phyloP scores from a whole-genome alignment of 2,888 invertebrate genomes.

The Anticlea derivata region DNA sequence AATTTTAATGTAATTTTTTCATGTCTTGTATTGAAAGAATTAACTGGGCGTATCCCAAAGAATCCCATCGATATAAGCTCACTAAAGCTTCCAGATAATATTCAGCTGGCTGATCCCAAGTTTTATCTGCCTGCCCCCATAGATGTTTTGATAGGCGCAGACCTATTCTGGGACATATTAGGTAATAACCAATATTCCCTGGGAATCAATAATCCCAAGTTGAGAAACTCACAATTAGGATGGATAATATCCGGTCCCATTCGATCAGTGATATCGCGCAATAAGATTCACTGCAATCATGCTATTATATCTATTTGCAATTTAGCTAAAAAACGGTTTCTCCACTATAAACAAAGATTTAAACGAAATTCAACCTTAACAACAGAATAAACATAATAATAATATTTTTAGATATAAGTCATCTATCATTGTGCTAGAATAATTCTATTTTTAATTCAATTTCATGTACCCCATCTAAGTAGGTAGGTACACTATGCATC shows the following conservation, averaged over 20 bases:
- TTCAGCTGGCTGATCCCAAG: not conserved
- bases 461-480: too few species aligned
- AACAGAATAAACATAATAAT: constrained; percentile 29
- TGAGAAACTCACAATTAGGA: not conserved
- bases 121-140: not conserved
- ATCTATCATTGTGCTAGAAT: constrained; percentile 20
- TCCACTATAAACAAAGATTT: constrained; percentile 32
- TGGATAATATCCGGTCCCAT: not conserved
- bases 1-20: not conserved
- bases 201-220: not conserved
- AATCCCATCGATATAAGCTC: not conserved
- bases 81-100: not conserved
- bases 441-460: too few species aligned
- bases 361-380: constrained; percentile 24
- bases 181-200: not conserved
- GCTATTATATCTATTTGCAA: not conserved
- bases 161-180: not conserved
- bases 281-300: not conserved
- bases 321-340: constrained; percentile 26
- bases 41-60: not conserved
- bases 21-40: not conserved
- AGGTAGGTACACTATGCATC: not conserved
- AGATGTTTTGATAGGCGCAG: not conserved
- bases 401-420: constrained; percentile 30
- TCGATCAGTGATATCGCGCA: not conserved